phyloP scores from a whole-genome alignment of 2,888 invertebrate species.

The Resseliella maxima region DNA sequence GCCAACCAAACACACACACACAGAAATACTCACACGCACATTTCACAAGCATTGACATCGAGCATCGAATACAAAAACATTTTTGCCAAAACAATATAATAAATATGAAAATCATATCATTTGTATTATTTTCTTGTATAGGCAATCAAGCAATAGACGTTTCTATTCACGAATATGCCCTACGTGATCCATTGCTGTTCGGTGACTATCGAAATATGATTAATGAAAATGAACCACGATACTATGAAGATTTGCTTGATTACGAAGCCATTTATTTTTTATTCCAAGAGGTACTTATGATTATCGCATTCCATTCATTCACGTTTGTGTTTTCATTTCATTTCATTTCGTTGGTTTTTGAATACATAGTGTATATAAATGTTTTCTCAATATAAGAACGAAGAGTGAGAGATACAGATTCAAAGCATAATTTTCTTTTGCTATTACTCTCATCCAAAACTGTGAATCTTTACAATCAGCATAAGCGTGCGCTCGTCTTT shows the following conservation, averaged over 20 bases:
- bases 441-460: no score
- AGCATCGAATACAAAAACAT: constrained; percentile 46
- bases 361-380: no score
- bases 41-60: not conserved
- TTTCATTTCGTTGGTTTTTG: not conserved
- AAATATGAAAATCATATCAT: constrained; percentile 51
- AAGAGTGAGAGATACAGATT: no score
- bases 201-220: constrained; percentile 90
- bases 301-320: not conserved
- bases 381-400: no score
- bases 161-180: constrained; percentile 73
- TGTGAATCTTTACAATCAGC: not conserved
- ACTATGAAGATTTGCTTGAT: constrained; percentile 90
- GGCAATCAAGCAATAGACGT: constrained; percentile 57
- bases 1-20: not conserved
- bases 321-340: not conserved
- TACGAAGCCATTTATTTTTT: constrained; percentile 89
- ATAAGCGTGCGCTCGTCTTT: not conserved
- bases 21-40: not conserved
- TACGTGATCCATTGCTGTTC: constrained; percentile 85
- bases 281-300: constrained; percentile 79
- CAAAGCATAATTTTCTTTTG: no score
- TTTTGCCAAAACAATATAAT: constrained; percentile 24
- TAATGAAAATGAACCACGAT: constrained; percentile 81
- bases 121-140: constrained; percentile 48